Base-by-base conservation (phyloP, 2,888 invertebrate genomes). In the Lasioglossum calceatum region DNA sequence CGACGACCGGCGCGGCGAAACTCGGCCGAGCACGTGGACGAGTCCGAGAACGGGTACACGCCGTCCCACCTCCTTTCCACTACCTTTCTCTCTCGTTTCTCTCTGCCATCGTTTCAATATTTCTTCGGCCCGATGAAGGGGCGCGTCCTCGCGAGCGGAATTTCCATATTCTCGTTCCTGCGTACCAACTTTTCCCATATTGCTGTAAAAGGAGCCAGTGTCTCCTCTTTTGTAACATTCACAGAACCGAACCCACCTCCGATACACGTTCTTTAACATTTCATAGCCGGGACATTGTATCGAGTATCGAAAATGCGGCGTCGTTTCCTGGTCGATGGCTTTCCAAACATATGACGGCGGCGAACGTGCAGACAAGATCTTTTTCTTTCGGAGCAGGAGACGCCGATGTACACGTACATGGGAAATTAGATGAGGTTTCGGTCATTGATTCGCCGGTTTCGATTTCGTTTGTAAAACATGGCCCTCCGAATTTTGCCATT, bases 1-100 rank as follows among this genome's bases (percentile, higher is more conserved):
- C 90, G 88, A 88, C 90, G 86, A 82, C 84, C 84, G 89, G 84
- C 89, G 91, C 84, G 89, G 84, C 89, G 91, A 92, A 93, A 93
- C 91, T 93, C 92, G 73, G 8, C 19, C 47, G 39, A 70, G 70
- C 39, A 23, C 39, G 70, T 39, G 23, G 39, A 70, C 23, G n/a
- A 23, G 36, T 36, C 67, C 36, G 67, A 67, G 36, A 36, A 70
- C 23, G 23, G 27, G 27, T 61, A 61, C 27, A 27, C 44, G 44
- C 27, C 61, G 14, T 23, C 19, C 19, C 50, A 50, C 14, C 47
- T 4, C 47, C 47, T 16, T 27, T 14, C 1, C 27, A 1, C 58
- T 1, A 2, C 12, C 14, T 58, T 3, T 54, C 23, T 54, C 23
- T 54, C n/a, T 54, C 54, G 23, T n/a, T 23, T 54, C n/a, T 54